Conservation (phyloP, 2,888 invertebrate species). For the Pasiphila rectangulata region DNA sequence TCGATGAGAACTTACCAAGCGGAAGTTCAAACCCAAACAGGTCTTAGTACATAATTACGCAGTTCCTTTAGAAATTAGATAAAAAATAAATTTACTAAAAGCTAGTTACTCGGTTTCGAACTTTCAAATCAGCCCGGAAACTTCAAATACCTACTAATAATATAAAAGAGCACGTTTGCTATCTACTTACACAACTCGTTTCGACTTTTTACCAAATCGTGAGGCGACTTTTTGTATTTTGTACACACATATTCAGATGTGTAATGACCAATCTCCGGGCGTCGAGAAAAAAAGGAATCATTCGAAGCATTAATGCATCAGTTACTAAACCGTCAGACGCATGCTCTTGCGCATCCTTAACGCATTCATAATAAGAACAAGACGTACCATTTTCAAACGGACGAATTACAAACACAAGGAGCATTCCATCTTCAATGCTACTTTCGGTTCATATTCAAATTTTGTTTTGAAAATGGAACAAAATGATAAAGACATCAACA, state of each 20-base stretch:
- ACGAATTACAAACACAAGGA: constrained; percentile 69
- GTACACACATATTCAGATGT: constrained; percentile 77
- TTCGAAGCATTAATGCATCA: constrained; percentile 78
- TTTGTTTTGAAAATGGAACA: constrained; percentile 54
- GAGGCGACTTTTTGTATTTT: constrained; percentile 70
- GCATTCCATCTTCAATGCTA: constrained; percentile 59
- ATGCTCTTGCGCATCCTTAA: constrained; percentile 77
- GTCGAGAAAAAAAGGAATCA: constrained; percentile 66
- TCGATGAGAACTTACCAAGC: constrained; percentile 10
- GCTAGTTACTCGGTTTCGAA: constrained; percentile 44
- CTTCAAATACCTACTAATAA: constrained; percentile 71
- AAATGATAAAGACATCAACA: constrained; percentile 5
- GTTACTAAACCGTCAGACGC: constrained; percentile 78
- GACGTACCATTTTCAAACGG: constrained; percentile 70
- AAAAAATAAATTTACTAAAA: constrained; percentile 46
- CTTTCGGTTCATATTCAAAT: constrained; percentile 70
- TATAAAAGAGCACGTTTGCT: constrained; percentile 76
- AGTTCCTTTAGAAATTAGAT: constrained; percentile 39
- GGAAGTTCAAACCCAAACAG: constrained; percentile 23
- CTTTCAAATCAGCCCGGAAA: constrained; percentile 73
- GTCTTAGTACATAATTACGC: constrained; percentile 28
- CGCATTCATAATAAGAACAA: constrained; percentile 76
- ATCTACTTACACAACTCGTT: constrained; percentile 69
- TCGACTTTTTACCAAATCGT: constrained; percentile 73
- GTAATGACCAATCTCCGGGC: constrained; percentile 79